Base-by-base conservation (phyloP, 2,888 invertebrate genomes). In the Macrosiphum euphorbiae region DNA sequence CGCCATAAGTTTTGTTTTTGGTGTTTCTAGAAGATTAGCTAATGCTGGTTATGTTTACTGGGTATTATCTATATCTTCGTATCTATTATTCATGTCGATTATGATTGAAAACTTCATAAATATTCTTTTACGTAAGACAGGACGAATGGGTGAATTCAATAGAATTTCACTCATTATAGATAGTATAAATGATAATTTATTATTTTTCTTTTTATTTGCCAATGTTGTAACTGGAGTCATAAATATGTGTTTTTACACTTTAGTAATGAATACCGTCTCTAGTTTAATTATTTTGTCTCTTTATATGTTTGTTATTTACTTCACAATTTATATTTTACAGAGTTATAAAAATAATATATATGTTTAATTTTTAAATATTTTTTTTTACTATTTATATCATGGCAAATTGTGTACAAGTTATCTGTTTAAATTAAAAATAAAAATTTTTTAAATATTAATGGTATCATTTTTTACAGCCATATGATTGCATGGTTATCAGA, bases 31-130 rank as follows among this genome's bases (percentile, higher is more conserved):
- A 95, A 97, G 98, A 92, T 96, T 98, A 95, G 98, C 98, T 2
- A 99, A 99, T 96, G 96, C 97, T 26, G 97, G 98, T 0, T 99
- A 98, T 95, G 97, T 98, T 94, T 95, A 97, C 41, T 98, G 98
- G 97, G 96, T 98, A 95, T 96, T 98, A 94, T 97, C 97, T 90
- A 96, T 97, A 52, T 96, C 97, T n/a, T 95, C 97, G 3, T 96
- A 96, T 41, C 95, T 97, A 95, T 95, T 97, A 0, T 96, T 96
- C 55, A 95, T 97, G 47, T 96, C 97, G 95, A 96, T 97, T 95
- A 95, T 96, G n/a, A 95, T 96, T 92, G 97, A 97, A 95, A 95
- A 96, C 61, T 95, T 96, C 90, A 95, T 96, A 41, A 95, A 96
- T 88, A 95, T 96, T 88, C 93, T 95, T 88, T 95, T 95, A 92